Conservation (phyloP, 1,140 invertebrate species). For the Andrena cerasifolii region DNA sequence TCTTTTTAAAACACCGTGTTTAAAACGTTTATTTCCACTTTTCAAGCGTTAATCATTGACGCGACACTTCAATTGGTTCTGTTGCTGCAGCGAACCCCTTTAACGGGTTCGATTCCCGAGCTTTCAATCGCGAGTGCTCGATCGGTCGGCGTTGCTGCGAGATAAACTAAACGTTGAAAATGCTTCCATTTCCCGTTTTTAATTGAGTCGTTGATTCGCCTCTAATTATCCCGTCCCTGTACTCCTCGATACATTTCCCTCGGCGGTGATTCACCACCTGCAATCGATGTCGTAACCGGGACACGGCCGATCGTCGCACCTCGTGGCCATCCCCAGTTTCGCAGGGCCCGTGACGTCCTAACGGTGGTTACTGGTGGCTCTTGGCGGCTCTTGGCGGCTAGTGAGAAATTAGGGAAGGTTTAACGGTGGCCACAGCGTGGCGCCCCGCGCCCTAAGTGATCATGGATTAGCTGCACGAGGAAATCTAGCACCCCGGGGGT, state of each 20-base stretch:
- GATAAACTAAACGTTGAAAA: too few species aligned
- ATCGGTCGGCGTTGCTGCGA: too few species aligned
- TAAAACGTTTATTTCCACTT: background rate
- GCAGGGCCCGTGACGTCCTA: background rate
- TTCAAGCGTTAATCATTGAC: background rate
- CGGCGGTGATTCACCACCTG: background rate
- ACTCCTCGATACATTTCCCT: background rate
- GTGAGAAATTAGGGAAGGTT: constrained; percentile 68
- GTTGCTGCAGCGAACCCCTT: background rate
- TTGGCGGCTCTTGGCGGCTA: constrained; percentile 39
- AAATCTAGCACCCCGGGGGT: constrained; percentile 29
- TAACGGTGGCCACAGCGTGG: constrained; percentile 69
- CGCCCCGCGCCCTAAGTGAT: constrained; percentile 63
- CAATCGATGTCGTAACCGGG: background rate
- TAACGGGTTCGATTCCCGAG: background rate
- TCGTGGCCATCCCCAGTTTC: constrained; percentile 1
- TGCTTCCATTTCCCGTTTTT: too few species aligned
- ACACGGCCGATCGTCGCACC: constrained; percentile 15
- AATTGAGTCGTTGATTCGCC: too few species aligned
- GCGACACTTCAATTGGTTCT: background rate
- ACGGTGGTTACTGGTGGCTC: constrained; percentile 46
- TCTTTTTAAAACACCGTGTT: background rate
- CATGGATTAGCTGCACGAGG: constrained; percentile 66
- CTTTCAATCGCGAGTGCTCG: background rate
- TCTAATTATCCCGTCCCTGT: too few species aligned